Percentiles rank a stretch among this genome's conserved stretches.
Conservation (phyloP, 2,888 invertebrate species). For the Tipula lateralis region DNA sequence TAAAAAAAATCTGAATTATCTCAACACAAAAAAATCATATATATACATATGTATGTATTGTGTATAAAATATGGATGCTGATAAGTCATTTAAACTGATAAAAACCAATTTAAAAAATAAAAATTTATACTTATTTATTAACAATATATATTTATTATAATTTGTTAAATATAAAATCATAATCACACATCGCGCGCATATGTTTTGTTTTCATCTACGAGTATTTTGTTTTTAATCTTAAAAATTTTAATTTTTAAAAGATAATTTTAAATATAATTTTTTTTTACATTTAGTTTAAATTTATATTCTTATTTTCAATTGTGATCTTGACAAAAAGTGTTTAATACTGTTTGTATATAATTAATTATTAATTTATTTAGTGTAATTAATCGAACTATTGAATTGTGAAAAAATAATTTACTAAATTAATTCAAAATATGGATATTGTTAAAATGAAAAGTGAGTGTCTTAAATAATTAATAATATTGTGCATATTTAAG, state of each 20-base stretch:
- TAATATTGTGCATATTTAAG: not conserved
- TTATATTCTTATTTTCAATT: constrained; percentile 3
- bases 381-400: not conserved
- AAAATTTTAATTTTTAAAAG: not conserved
- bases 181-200: not conserved
- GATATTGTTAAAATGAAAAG: not conserved
- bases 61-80: not conserved
- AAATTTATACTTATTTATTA: not conserved
- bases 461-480: not conserved
- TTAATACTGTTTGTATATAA: not conserved
- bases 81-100: constrained; percentile 11
- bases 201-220: not conserved
- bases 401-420: not conserved
- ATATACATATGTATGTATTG: not conserved
- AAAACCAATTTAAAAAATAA: not conserved
- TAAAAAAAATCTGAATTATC: not conserved
- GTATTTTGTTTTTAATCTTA: not conserved
- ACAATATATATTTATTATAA: not conserved
- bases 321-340: constrained; percentile 24
- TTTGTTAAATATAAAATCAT: not conserved
- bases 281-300: not conserved
- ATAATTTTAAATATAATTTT: not conserved
- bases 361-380: not conserved
- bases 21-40: not conserved
- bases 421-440: not conserved